Base-by-base conservation (phyloP, 1,140 invertebrate species). In the Drosophila cardini region DNA sequence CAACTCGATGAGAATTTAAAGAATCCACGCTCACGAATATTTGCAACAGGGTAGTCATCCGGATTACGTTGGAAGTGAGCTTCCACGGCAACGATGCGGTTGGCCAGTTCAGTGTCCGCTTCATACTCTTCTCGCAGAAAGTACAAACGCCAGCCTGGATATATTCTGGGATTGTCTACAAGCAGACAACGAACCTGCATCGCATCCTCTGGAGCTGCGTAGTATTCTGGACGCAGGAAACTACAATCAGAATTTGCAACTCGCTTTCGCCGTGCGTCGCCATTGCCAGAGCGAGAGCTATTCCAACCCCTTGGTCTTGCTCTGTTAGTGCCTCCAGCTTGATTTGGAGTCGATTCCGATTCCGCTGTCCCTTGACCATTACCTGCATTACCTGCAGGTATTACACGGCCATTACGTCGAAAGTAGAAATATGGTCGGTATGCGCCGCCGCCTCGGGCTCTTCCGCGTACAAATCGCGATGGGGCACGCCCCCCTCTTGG, bases 121-220 rank as follows among this genome's bases (percentile, higher is more conserved):
- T 90, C 87, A 62, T 93, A 94, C 15, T 91, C 92, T 91, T 81
- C 93, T 68, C 94, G 92, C 62, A 93, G 86, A 74, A 96, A 95
- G 85, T 95, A 95, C 6, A 95, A 78, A 30, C 93, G 93, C 95
- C 95, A 96, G 32, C 94, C 94, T 55, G 93, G 90, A 78, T 94
- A 95, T 8, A 93, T 92, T 9, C 21, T 26, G 0, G 85, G 87
- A 60, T 78, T 85, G 43, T 91, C 72, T 2, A 90, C 72, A 1
- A 73, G 52, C 0, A 91, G 55, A 30, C 78, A 86, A 36, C 73
- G 70, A 16, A 83, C 76, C 18, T 78, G 73, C 1, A 76, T 42
- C 0, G 53, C 73, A 63, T 91, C 79, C n/a, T 79, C 84, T 1
- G 90, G 90, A n/a, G 84, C 84, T 1, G 53, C 84, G 45, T 90